Evolutionary conservation across 2,888 invertebrate genomes (phyloP).

Genomic region (Spialia ferax): DNA sequence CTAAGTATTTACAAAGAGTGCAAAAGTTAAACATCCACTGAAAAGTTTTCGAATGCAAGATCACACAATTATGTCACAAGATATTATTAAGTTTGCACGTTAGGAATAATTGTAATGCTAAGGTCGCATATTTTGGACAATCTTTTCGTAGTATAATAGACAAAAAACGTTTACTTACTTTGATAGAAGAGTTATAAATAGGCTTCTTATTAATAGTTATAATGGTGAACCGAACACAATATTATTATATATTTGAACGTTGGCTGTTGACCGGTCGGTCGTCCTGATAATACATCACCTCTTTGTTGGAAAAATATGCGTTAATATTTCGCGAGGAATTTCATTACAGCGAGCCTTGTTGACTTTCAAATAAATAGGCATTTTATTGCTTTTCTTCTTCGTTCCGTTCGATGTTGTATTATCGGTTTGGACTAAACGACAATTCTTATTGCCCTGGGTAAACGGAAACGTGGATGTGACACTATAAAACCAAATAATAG

Average conservation of each 20-base stretch:
- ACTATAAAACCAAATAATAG: conserved; percentile 39
- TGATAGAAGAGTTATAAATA: not conserved
- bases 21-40: too few relatives aligned
- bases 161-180: not conserved
- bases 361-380: conserved; percentile 82
- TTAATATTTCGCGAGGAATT: conserved; percentile 82
- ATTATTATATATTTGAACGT: not conserved
- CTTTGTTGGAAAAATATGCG: conserved; percentile 78
- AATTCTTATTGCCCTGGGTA: conserved; percentile 30
- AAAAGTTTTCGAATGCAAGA: too few relatives aligned
- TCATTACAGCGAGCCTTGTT: conserved; percentile 79
- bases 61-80: too few relatives aligned
- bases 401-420: conserved; percentile 69
- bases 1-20: too few relatives aligned
- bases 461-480: conserved; percentile 31
- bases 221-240: not conserved
- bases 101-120: too few relatives aligned
- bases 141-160: too few relatives aligned
- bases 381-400: conserved; percentile 80
- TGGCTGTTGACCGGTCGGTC: conserved; percentile 24
- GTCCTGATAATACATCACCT: conserved; percentile 73
- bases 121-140: too few relatives aligned
- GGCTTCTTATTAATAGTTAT: not conserved
- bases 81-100: too few relatives aligned
- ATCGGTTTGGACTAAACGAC: conserved; percentile 63